These are phyloP conservation scores for Napeogenes sylphis DNA, from an alignment of 2,888 invertebrate species.

Conservation along the genomic window DNA sequence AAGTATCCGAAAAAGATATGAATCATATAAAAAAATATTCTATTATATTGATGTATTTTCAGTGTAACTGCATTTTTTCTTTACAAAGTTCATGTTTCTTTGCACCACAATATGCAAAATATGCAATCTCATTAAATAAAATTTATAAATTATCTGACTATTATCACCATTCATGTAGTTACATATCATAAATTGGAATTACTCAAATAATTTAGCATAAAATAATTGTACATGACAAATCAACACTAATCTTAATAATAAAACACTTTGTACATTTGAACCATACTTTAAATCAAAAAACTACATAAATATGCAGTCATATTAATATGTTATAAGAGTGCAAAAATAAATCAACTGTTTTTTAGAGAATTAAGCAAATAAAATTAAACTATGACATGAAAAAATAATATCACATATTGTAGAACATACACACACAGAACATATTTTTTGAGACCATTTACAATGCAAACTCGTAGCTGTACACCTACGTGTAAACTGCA, in stretches of 20 bases:
- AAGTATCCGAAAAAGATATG: too few relatives aligned
- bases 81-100: too few relatives aligned
- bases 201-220: slow-evolving; percentile 7
- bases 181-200: slow-evolving; percentile 9
- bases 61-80: slow-evolving; percentile 5
- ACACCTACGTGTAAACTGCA: background rate
- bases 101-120: too few relatives aligned
- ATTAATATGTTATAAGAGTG: background rate
- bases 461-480: slow-evolving; percentile 17
- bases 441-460: slow-evolving; percentile 14
- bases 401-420: slow-evolving; percentile 25
- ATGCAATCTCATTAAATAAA: background rate
- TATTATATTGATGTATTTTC: slow-evolving; percentile 3
- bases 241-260: slow-evolving; percentile 11
- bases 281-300: slow-evolving; percentile 12
- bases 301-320: too few relatives aligned
- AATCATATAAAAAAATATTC: background rate
- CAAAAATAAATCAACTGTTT: background rate
- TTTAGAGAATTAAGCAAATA: background rate
- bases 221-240: slow-evolving; percentile 11
- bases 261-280: slow-evolving; percentile 28
- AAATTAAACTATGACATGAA: background rate
- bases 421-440: slow-evolving; percentile 16
- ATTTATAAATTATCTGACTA: background rate
- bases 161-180: slow-evolving; percentile 12